Conservation (phyloP, 2,113 vertebrate genomes). For the Labeo catla region DNA sequence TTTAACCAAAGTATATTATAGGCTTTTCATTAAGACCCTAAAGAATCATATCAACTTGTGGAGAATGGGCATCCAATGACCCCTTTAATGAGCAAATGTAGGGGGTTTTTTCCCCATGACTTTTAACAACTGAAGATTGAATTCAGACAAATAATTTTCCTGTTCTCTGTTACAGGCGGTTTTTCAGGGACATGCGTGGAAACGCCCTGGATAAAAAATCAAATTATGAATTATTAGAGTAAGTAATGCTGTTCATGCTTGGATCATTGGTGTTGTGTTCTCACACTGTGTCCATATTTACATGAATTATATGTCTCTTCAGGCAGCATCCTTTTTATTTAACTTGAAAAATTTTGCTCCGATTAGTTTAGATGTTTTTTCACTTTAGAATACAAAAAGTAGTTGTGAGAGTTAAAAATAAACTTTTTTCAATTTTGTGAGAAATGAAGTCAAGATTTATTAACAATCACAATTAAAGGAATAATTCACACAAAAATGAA, state of each 20-base stretch:
- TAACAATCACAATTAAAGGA: too few relatives aligned
- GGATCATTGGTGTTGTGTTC: not conserved
- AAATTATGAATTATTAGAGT: slow-evolving; percentile 98
- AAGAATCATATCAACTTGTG: too few relatives aligned
- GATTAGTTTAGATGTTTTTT: not conserved
- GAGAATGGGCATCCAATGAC: too few relatives aligned
- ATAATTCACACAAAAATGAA: too few relatives aligned
- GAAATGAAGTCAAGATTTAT: not conserved
- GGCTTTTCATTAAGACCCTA: too few relatives aligned
- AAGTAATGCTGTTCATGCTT: slow-evolving; percentile 70
- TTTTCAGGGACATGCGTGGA: slow-evolving; percentile 96
- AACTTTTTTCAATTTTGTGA: not conserved
- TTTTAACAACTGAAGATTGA: not conserved
- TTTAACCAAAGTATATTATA: too few relatives aligned
- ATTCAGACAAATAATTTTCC: not conserved
- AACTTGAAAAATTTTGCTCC: not conserved
- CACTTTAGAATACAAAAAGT: not conserved
- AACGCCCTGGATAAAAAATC: slow-evolving; percentile 99
- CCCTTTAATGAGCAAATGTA: not conserved
- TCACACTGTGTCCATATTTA: not conserved
- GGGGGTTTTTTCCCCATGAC: not conserved
- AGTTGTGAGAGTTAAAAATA: not conserved
- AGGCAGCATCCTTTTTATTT: not conserved
- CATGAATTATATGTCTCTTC: not conserved
- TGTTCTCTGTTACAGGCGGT: slow-evolving; percentile 82